Conservation (phyloP, 2,888 invertebrate species). For the Sarcophaga rosellei region DNA sequence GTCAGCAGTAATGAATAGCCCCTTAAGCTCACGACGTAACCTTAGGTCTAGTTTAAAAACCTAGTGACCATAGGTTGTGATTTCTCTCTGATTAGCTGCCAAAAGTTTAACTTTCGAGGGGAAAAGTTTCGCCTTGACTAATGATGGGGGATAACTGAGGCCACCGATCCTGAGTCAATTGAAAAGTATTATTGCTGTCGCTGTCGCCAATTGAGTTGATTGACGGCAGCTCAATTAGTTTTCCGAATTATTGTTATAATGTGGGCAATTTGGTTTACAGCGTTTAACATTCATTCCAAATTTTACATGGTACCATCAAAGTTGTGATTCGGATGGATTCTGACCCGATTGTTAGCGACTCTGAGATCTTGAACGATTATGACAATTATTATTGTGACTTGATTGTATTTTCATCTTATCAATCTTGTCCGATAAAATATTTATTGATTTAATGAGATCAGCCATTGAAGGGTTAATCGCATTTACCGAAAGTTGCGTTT, state of each 20-base stretch:
- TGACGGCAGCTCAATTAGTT: too few species aligned
- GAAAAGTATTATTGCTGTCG: conserved; percentile 11
- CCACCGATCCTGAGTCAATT: conserved; percentile 51
- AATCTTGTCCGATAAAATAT: conserved; percentile 18
- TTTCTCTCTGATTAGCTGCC: conserved; percentile 65
- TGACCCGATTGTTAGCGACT: not conserved
- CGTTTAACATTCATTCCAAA: conserved; percentile 29
- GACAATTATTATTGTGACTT: not conserved
- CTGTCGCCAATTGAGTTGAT: too few species aligned
- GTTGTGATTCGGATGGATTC: not conserved
- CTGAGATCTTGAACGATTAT: not conserved
- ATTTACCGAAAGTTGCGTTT: conserved; percentile 1
- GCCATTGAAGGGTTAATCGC: conserved; percentile 1
- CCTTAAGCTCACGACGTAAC: conserved; percentile 58
- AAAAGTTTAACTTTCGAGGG: conserved; percentile 53
- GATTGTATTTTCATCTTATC: conserved; percentile 15
- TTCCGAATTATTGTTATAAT: not conserved
- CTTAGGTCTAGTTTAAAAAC: conserved; percentile 63
- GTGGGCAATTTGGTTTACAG: conserved; percentile 16
- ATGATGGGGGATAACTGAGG: too few species aligned
- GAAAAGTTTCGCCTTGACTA: conserved; percentile 30
- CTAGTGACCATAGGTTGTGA: conserved; percentile 58
- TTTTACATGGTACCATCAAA: conserved; percentile 13
- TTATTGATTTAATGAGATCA: not conserved
- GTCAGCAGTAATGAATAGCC: conserved; percentile 68